Conservation (phyloP, 2,888 invertebrate genomes). For the Hirtodrosophila confusa region DNA sequence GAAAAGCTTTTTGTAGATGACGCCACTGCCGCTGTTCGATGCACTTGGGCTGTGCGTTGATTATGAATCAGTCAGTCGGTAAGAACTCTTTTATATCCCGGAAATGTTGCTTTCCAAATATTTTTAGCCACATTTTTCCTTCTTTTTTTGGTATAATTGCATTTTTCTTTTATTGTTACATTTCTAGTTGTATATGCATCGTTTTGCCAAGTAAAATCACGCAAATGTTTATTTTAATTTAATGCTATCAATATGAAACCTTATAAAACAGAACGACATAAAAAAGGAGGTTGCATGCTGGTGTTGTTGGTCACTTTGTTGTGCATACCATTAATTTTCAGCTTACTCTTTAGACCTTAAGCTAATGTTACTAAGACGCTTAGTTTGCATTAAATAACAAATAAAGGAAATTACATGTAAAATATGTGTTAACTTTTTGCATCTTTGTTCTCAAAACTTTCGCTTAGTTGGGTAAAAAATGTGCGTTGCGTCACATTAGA, state of each 20-base stretch:
- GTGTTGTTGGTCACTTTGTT: no score
- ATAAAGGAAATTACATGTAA: conserved; percentile 62
- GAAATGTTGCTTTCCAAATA: no score
- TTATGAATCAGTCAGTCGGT: no score
- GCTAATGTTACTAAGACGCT: conserved; percentile 75
- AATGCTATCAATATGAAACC: conserved; percentile 62
- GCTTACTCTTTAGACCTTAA: conserved; percentile 52
- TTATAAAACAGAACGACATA: conserved; percentile 31
- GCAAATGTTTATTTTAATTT: conserved; percentile 68
- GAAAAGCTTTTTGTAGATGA: neutral
- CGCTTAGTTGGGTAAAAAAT: conserved; percentile 11
- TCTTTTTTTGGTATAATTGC: conserved; percentile 77
- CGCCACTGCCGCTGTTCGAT: neutral
- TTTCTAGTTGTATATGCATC: conserved; percentile 41
- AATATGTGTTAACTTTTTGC: conserved; percentile 28
- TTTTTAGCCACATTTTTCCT: no score
- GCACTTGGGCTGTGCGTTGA: no score
- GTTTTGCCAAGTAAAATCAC: conserved; percentile 72
- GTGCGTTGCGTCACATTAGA: conserved; percentile 30
- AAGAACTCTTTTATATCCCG: no score
- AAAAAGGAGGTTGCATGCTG: conserved; percentile 1
- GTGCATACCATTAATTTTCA: neutral
- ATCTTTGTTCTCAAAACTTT: conserved; percentile 25
- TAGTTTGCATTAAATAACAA: conserved; percentile 77
- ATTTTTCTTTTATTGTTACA: conserved; percentile 59